phyloP scores from a whole-genome alignment of 37 sponge, comb jelly and placozoan species.

The Beroe forskalii region DNA sequence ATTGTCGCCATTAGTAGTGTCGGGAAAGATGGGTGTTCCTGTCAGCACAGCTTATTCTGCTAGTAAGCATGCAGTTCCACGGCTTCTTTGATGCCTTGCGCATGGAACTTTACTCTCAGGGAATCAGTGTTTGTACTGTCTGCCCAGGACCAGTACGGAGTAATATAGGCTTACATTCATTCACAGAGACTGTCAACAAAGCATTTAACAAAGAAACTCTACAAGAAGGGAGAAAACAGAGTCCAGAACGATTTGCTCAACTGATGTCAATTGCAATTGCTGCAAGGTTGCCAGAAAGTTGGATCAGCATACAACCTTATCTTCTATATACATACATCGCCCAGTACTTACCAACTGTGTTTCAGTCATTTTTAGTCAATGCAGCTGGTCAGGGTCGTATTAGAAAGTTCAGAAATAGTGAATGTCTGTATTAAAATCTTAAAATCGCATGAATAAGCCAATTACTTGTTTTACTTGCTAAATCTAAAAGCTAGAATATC shows the following conservation, averaged over 20 bases:
- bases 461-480: too few relatives aligned
- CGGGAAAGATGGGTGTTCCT: conserved; percentile 87
- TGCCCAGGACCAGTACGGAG: conserved; percentile 90
- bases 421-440: conserved; percentile 25
- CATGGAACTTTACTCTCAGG: conserved; percentile 76
- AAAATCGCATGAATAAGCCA: too few relatives aligned
- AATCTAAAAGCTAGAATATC: too few relatives aligned
- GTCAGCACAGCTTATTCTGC: conserved; percentile 79
- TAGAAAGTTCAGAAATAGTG: conserved; percentile 29
- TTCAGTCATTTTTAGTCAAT: conserved; percentile 67
- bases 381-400: conserved; percentile 8
- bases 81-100: conserved; percentile 85
- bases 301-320: conserved; percentile 81
- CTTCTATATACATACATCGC: conserved; percentile 78
- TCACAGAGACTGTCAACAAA: conserved; percentile 30
- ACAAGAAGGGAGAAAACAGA: conserved; percentile 66
- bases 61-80: conserved; percentile 88
- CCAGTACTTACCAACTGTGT: conserved; percentile 77
- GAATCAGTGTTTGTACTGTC: conserved; percentile 71
- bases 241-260: conserved; percentile 75
- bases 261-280: conserved; percentile 86
- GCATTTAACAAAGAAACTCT: background rate
- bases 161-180: conserved; percentile 59
- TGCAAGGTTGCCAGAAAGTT: conserved; percentile 78
- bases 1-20: conserved; percentile 81